Conservation (phyloP, 2,113 vertebrate species). For the Etia nguti region DNA sequence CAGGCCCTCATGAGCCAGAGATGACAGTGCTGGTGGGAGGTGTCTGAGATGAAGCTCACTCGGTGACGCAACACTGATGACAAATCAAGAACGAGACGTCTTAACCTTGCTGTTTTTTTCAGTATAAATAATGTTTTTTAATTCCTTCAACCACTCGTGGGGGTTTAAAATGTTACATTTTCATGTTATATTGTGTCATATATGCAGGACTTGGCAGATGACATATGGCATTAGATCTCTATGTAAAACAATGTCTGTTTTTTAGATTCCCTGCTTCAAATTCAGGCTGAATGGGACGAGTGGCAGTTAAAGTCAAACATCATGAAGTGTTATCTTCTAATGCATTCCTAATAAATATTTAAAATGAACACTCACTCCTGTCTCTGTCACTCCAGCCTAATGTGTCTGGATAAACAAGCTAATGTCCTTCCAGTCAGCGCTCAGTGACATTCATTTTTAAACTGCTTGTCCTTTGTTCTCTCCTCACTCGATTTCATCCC, state of each 20-base stretch:
- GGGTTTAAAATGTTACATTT: background rate
- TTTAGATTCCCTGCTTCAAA: background rate
- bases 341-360: constrained; percentile 26
- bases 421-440: background rate
- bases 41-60: background rate
- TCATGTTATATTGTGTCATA: background rate
- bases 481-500: background rate
- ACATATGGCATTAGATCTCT: background rate
- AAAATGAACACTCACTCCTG: background rate
- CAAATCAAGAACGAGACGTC: background rate
- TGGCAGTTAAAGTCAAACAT: background rate
- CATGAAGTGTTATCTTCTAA: background rate
- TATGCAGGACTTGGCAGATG: background rate
- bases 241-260: background rate
- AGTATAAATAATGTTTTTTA: background rate
- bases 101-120: background rate
- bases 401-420: constrained; percentile 4
- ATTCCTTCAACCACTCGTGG: background rate
- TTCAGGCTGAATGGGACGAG: background rate
- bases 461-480: background rate
- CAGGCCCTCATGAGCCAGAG: constrained; percentile 78
- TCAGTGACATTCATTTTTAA: constrained; percentile 12
- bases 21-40: constrained; percentile 4
- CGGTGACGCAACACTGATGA: background rate
- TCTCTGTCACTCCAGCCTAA: background rate